Evolutionary conservation across 92 coral and sea anemone genomes (phyloP).

Genomic region (Palythoa grandiflora): DNA sequence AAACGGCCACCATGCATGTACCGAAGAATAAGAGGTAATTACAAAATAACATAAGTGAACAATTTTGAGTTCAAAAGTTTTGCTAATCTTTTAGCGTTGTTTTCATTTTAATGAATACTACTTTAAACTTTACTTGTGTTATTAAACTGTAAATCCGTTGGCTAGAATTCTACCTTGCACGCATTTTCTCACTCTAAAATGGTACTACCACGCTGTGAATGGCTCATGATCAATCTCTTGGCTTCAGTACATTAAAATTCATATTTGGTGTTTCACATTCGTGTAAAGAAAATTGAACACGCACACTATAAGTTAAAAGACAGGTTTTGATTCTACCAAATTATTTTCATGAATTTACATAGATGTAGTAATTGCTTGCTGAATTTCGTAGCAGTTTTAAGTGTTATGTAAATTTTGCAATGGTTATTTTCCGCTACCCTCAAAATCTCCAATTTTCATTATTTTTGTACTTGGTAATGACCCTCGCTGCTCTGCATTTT

Average conservation of each 20-base stretch:
- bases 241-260: neutral
- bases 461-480: conserved; percentile 44
- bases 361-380: neutral
- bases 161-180: no score
- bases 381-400: neutral
- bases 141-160: neutral
- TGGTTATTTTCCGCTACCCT: neutral
- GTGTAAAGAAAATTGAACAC: no score
- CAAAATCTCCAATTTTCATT: conserved; percentile 17
- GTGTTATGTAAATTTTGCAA: neutral
- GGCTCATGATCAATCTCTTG: no score
- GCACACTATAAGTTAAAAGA: no score
- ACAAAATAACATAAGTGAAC: neutral
- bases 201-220: no score
- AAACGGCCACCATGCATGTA: neutral
- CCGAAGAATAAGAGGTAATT: neutral
- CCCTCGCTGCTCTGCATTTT: conserved; percentile 41
- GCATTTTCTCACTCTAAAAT: no score
- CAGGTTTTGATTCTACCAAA: no score
- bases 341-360: neutral
- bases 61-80: no score
- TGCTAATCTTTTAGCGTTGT: no score
- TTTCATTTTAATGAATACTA: no score
- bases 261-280: no score
- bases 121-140: neutral